Evolutionary conservation across 2,888 invertebrate species (phyloP), one percentile per base, ranked within the genome.

Genomic region (Heteropelma amictum): DNA sequence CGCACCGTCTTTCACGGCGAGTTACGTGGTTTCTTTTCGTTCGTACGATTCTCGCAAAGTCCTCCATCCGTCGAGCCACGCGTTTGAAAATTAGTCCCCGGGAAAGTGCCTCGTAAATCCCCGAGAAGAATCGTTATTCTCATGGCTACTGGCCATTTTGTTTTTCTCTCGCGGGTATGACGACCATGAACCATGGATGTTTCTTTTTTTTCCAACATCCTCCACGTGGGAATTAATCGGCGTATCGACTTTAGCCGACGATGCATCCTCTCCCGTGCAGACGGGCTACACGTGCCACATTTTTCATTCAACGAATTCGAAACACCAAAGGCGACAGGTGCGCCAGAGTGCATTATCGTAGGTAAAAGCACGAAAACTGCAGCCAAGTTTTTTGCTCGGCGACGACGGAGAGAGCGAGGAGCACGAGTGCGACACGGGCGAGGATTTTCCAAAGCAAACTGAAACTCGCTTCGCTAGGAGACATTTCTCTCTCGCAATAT

Each of bases 311-410:
- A 28, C 60, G 21, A 54, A 12, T 58, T 69, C 38, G 64, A 47
- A 47, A 70, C 38, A 58, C 60, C 21, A 35, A 60, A 65, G 53
- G 77, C 72, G 82, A 78, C 83, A 83, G 82, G 74, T 85, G 83
- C 70, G 51, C 74, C 80, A 74, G 83, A 84, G 79, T 84, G 82
- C 79, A 74, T 76, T 73, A 78, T 80, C 78, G 76, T 56, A 69
- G 78, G 54, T 60, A 77, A 65, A 80, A 80, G 77, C 80, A 75
- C 61, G 61, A 21, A 54, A 73, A 68, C 73, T 28, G 64, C 45
- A n/a, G n/a, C n/a, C 19, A 10, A 45, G 33, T 33, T 23, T 19
- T 23, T 56, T 33, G 30, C 54, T 35, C 40, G 63, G 40, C 35
- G 35, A 7, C 14, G 47, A 30, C n/a, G 26, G 7, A 33, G 17